Evolutionary conservation across 2,888 invertebrate genomes (phyloP), one percentile per base, ranked within the genome.

Genomic region (Phortica okadai): DNA sequence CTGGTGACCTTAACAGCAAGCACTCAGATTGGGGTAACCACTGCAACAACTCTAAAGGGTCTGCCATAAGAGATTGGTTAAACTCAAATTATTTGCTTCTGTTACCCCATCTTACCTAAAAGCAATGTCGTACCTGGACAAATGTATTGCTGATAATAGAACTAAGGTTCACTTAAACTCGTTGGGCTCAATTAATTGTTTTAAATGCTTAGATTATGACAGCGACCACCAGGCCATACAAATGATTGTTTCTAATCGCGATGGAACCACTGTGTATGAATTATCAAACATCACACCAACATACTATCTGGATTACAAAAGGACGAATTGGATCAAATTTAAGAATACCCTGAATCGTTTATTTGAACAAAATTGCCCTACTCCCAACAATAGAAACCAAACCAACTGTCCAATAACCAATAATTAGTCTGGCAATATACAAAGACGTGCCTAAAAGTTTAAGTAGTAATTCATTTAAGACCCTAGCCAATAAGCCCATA

Each of bases 341-440:
- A 11, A 59, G 21, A 59, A n/a, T 59, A 59, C 58, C 5, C 21
- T 59, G n/a, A 59, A 59, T 59, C 3, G 58, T 59, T 59, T 59
- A 59, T 2, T n/a, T 59, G 58, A 16, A 16, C 11, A n/a, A 16
- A 16, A 16, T 6, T 16, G 58, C 16, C 58, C 58, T 16, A 59
- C 7, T 1, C 58, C 58, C 58, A 7, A 59, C 58, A 59, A 59
- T 59, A 59, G n/a, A 59, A 59, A 59, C 58, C 16, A n/a, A 59
- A 16, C 58, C 58, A 59, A 59, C n/a, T 14, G 8, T 16, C 2
- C 11, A 59, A 59, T 59, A 59, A 14, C 10, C 7, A 59, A 59
- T 59, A 59, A 59, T 16, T 16, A 59, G 58, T 7, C 7, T n/a
- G n/a, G n/a, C n/a, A n/a, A n/a, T n/a, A n/a, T n/a, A n/a, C n/a